These are phyloP conservation scores for Eubasilissa regina DNA, from an alignment of 1,140 invertebrate genomes.

Conservation along the genomic window DNA sequence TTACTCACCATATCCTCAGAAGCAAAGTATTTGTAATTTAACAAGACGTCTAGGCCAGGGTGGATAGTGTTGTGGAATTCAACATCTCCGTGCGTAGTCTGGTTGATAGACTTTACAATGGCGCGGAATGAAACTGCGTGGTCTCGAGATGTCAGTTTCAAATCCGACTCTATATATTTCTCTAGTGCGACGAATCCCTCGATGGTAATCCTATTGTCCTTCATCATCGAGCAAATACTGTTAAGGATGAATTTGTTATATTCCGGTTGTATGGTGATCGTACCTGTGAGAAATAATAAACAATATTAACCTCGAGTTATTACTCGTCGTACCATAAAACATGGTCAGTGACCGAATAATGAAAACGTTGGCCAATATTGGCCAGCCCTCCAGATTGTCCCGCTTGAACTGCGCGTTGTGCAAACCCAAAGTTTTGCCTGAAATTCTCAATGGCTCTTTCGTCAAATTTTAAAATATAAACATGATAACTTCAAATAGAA, in stretches of 20 bases:
- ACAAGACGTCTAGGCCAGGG: background rate
- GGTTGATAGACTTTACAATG: background rate
- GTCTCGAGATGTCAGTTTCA: slow-evolving; percentile 2
- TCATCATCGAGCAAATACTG: background rate
- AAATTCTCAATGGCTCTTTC: too few species aligned
- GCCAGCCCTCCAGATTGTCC: too few species aligned
- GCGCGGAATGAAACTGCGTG: background rate
- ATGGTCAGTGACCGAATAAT: too few species aligned
- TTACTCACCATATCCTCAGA: background rate
- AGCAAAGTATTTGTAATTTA: background rate
- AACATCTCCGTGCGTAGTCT: background rate
- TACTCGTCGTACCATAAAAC: background rate
- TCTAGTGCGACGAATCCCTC: slow-evolving; percentile 7
- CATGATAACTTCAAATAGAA: too few species aligned
- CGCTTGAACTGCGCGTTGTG: too few species aligned
- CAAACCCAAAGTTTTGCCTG: too few species aligned
- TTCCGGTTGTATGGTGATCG: background rate
- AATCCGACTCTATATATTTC: background rate
- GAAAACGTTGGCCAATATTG: too few species aligned
- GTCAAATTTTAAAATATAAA: too few species aligned
- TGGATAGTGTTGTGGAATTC: background rate
- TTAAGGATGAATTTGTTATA: slow-evolving; percentile 7
- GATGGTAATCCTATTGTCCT: background rate
- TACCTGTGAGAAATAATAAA: slow-evolving; percentile 10
- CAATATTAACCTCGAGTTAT: background rate